Evolutionary conservation across 2,888 invertebrate species (phyloP).

Genomic region (Acheta domesticus): DNA sequence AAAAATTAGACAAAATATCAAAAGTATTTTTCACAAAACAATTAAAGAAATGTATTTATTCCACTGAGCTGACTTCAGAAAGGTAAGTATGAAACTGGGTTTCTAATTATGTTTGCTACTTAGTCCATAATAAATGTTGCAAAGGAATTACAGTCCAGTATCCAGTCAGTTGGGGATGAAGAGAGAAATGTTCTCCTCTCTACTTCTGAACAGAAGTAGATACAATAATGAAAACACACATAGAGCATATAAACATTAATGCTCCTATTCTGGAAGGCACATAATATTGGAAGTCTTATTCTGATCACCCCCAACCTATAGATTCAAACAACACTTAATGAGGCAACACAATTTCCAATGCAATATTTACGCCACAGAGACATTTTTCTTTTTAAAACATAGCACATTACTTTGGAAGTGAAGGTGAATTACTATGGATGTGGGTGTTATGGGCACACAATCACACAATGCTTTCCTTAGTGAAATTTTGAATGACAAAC

Average conservation of each 20-base stretch:
- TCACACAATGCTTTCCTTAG: not conserved
- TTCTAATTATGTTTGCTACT: not conserved
- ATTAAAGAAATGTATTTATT: no score
- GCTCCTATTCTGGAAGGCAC: slow-evolving; percentile 1
- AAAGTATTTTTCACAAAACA: no score
- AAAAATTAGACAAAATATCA: no score
- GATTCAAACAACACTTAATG: not conserved
- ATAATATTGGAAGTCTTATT: slow-evolving; percentile 18
- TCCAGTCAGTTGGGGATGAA: not conserved
- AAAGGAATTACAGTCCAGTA: not conserved
- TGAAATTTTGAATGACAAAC: not conserved
- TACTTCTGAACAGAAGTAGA: not conserved
- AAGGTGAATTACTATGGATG: not conserved
- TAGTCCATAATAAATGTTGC: not conserved
- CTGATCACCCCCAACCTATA: not conserved
- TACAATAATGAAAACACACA: slow-evolving; percentile 11
- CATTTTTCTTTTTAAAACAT: not conserved
- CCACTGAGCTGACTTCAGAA: no score
- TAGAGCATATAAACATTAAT: not conserved
- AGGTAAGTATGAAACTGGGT: no score
- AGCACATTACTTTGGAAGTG: not conserved
- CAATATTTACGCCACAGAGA: not conserved
- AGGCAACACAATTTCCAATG: not conserved
- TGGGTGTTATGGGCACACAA: not conserved
- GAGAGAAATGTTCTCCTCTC: slow-evolving; percentile 5